Evolutionary conservation across 2,113 vertebrate species (phyloP).

Genomic region (Parus major): DNA sequence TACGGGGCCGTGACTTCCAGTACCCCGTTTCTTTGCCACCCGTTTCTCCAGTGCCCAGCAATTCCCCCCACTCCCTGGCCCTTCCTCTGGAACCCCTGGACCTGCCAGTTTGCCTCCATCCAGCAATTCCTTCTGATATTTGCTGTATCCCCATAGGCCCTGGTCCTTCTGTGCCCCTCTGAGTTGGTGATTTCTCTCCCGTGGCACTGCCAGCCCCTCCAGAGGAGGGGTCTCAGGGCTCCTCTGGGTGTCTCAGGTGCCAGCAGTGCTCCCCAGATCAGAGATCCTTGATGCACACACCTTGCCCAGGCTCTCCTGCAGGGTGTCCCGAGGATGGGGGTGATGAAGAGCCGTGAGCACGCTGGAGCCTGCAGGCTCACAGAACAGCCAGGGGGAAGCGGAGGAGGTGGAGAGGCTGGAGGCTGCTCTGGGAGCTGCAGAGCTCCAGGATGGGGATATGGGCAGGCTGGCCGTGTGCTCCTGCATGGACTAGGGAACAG

Average conservation of each 20-base stretch:
- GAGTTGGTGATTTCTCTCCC: not conserved
- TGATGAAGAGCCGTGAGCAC: not conserved
- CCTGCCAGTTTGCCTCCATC: not conserved
- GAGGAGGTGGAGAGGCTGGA: not conserved
- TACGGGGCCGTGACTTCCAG: not conserved
- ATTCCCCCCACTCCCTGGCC: not conserved
- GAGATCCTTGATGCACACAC: not conserved
- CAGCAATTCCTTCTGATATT: not conserved
- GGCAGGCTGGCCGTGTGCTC: not conserved
- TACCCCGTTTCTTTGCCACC: not conserved
- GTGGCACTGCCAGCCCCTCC: not conserved
- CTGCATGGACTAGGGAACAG: not conserved
- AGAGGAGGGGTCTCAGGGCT: not conserved
- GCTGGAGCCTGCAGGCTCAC: not conserved
- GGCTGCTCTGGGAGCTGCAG: not conserved
- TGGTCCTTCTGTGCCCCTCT: not conserved
- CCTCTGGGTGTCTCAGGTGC: not conserved
- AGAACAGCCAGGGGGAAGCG: not conserved
- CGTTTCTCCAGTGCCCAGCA: not conserved
- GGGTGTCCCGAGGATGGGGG: not conserved
- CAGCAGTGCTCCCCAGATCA: not conserved
- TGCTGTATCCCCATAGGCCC: not conserved
- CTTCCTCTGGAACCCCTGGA: not conserved
- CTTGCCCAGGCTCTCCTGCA: not conserved
- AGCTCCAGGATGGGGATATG: fast-evolving